Evolutionary conservation across 2,888 invertebrate genomes (phyloP), one percentile per base, ranked within the genome.

Genomic region (Napeogenes sylphis): DNA sequence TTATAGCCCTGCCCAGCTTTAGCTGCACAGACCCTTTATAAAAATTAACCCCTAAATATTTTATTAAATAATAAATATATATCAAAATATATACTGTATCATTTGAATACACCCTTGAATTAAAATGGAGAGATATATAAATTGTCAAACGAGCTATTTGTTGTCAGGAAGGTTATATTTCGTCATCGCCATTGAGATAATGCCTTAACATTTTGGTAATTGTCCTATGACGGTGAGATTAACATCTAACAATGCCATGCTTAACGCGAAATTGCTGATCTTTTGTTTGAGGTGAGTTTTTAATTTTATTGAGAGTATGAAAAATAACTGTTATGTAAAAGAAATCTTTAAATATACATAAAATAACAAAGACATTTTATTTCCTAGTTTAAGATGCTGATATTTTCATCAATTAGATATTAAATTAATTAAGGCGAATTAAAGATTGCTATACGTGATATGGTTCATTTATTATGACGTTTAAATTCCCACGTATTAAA

Each of bases 141-240:
- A 74, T 82, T 79, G 75, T 82, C 79, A 81, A 75, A 72, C 79
- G 73, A 73, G 74, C 79, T 78, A 83, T 86, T 85, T 81, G 77
- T 84, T 81, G 82, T 73, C 61, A 56, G 70, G 79, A 84, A 86
- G 86, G 85, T 85, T 85, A 86, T 72, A 54, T 70, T 68, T 68
- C 66, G 62, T 61, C 63, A 67, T 46, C 47, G 55, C 38, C 45
- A 59, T 58, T 60, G 56, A 62, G 58, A 55, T 38, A 38, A 55
- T 21, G 38, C 13, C 21, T 46, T n/a, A 53, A 32, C 47, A 58
- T 58, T 32, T 30, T 4, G 38, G 30, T 51, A 58, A 38, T 53
- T 30, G 51, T 51, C 51, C 8, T 30, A 51, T 51, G 47, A 51
- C 51, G 51, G 10, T 42, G 12, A 21, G 51, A 51, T 51, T 30